Evolutionary conservation across 2,113 vertebrate genomes (phyloP).

Genomic region (Bubo scandiacus): DNA sequence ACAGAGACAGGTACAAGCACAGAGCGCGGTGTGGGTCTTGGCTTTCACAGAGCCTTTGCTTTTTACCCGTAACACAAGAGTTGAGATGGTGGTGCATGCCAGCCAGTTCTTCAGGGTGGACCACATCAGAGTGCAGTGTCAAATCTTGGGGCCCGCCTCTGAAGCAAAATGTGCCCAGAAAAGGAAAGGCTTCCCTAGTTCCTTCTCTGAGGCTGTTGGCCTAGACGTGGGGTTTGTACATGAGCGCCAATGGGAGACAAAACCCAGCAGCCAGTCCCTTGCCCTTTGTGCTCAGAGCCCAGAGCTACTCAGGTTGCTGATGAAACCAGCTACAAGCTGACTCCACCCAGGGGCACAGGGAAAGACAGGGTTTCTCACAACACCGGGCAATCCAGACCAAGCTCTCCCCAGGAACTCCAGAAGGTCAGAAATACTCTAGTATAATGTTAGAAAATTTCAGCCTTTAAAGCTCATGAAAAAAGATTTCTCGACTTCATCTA

Average conservation of each 20-base stretch:
- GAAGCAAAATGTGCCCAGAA: background rate
- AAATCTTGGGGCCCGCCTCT: background rate
- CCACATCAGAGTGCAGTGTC: background rate
- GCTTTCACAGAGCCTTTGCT: background rate
- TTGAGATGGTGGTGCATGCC: background rate
- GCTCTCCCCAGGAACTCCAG: background rate
- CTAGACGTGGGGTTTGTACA: accelerated
- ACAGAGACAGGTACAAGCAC: background rate
- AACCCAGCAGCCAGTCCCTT: background rate
- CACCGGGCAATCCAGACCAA: background rate
- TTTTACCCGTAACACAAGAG: background rate
- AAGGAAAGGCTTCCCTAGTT: background rate
- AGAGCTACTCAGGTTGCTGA: background rate
- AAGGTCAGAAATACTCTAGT: background rate
- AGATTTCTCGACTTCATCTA: background rate
- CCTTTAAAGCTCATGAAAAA: background rate
- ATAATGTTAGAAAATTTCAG: background rate
- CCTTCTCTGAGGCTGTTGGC: background rate
- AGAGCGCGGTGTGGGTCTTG: accelerated
- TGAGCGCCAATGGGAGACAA: accelerated
- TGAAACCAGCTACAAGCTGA: background rate
- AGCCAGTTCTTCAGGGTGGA: background rate
- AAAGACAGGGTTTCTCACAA: background rate
- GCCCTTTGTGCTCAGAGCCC: background rate
- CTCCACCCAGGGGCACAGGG: background rate